Base-by-base conservation (phyloP, 2,797 vertebrate genomes). In the Linurgus olivaceus region DNA sequence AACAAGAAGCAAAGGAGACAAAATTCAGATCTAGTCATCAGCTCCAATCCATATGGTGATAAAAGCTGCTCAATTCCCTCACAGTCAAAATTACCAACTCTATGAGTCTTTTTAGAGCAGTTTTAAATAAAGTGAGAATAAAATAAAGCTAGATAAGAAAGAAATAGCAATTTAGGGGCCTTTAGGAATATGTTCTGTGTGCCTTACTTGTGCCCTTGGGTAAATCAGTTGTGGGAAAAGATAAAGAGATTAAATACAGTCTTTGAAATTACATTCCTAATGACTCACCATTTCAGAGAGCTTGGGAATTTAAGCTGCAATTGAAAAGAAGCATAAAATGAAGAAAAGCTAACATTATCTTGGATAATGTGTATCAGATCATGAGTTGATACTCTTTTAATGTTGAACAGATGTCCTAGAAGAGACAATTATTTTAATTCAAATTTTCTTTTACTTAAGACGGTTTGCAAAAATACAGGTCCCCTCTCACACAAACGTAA, bases 201-300 rank as follows among this genome's bases (percentile, higher is more conserved):
- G 11, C 70, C 88, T 86, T 84, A 58, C 70, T 95, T 6, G 26
- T 84, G 86, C 91, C 71, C 90, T 70, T 92, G 96, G 88, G 94
- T 94, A 93, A 94, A 87, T 90, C 71, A 90, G 77, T 95, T 92
- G 88, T 96, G 95, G 88, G 88, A 92, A 95, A 94, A 96, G 96
- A 96, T 94, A 93, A 90, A 93, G 90, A 95, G 94, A 95, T 96
- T 96, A 93, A 95, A 93, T 66, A 90, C 73, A 81, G 80, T 84
- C 77, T 94, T 93, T 93, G 77, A 93, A 93, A 96, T 93, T 10
- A 82, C 86, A 94, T 92, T 96, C 80, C 91, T 92, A 96, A 93
- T 95, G 95, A 93, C 80, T 96, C 84, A 89, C 74, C 63, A 75
- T 93, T 95, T 94, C 74, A 58, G 84, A 90, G 68, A 75, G 44